Evolutionary conservation across 2,113 vertebrate genomes (phyloP).

Genomic region (Elephantulus edwardii): DNA sequence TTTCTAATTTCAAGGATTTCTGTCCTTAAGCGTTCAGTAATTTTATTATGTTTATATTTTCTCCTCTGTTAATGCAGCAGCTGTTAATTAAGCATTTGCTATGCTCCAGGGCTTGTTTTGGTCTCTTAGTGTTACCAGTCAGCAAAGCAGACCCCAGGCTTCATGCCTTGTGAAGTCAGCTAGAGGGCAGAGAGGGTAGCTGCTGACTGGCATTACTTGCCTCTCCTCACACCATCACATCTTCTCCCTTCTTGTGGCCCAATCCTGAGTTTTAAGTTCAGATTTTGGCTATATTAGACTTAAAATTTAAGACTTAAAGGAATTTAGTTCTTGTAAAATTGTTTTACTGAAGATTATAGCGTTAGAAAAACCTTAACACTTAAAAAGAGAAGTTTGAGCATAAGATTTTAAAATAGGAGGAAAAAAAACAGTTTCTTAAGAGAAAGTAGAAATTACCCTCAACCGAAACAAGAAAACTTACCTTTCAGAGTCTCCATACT

Average conservation of each 20-base stretch:
- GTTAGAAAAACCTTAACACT: not conserved
- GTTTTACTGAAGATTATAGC: not conserved
- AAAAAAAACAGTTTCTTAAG: not conserved
- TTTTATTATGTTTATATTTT: not conserved
- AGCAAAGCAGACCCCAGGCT: not conserved
- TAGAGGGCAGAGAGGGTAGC: rapidly evolving
- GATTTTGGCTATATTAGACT: not conserved
- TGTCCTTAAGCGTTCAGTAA: not conserved
- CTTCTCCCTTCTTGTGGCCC: not conserved
- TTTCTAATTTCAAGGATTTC: rapidly evolving
- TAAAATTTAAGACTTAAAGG: not conserved
- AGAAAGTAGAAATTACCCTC: not conserved
- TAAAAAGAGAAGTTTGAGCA: not conserved
- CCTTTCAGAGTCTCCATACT: no score
- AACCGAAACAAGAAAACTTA: no score
- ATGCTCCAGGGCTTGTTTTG: not conserved
- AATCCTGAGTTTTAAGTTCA: not conserved
- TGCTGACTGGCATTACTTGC: rapidly evolving
- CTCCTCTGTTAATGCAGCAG: not conserved
- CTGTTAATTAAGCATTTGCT: not conserved
- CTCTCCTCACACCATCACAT: rapidly evolving
- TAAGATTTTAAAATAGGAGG: not conserved
- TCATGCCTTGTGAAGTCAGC: not conserved
- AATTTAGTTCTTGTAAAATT: conserved; percentile 3
- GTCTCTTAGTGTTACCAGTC: not conserved